These are phyloP conservation scores for Biston betularia DNA, from an alignment of 2,888 invertebrate genomes.

Conservation along the genomic window DNA sequence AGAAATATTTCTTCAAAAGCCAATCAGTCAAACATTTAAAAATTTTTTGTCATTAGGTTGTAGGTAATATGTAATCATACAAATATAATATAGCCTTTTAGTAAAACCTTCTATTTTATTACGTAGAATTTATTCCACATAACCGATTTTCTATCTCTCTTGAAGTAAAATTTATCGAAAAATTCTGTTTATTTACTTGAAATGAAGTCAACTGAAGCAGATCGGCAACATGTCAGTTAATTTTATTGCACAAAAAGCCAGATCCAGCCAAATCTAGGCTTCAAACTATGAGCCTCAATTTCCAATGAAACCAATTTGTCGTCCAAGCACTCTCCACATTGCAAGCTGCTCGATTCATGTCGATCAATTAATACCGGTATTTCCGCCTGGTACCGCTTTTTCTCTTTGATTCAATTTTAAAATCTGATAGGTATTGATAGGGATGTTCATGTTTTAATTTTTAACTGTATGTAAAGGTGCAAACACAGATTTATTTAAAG, in stretches of 20 bases:
- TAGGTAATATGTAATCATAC: too few species aligned
- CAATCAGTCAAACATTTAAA: too few species aligned
- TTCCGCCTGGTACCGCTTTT: conserved; percentile 34
- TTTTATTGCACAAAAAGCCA: conserved; percentile 11
- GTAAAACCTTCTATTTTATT: too few species aligned
- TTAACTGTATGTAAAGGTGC: conserved; percentile 36
- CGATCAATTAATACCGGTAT: conserved; percentile 44
- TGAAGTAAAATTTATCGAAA: too few species aligned
- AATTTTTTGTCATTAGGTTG: too few species aligned
- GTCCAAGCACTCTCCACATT: conserved; percentile 36
- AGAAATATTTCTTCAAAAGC: too few species aligned
- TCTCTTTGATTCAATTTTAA: conserved; percentile 43
- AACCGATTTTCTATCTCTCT: too few species aligned
- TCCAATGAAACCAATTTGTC: conserved; percentile 43
- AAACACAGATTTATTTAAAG: not conserved
- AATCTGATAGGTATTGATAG: conserved; percentile 37
- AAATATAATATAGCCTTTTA: too few species aligned
- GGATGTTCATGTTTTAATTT: conserved; percentile 41
- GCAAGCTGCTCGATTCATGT: conserved; percentile 29
- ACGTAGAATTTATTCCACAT: too few species aligned
- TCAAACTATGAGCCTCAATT: conserved; percentile 14
- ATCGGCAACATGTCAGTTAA: conserved; percentile 5
- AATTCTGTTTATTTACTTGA: not conserved
- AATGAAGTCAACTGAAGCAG: not conserved
- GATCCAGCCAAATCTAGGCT: conserved; percentile 5